Conservation (phyloP, 2,797 vertebrate species). For the Astyanax mexicanus region DNA sequence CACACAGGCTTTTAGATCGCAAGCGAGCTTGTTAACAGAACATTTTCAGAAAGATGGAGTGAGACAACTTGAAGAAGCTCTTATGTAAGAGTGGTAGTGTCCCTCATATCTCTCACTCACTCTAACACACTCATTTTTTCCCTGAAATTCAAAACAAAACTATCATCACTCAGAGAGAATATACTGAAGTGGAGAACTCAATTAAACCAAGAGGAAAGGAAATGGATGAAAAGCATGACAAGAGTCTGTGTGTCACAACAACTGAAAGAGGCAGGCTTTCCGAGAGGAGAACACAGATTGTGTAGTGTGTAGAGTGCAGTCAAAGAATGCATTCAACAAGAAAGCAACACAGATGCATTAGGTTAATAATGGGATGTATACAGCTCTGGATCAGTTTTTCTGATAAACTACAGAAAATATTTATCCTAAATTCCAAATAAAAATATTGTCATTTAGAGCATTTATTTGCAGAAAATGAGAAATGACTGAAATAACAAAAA, state of each 20-base stretch:
- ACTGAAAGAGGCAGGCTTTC: slow-evolving; percentile 14
- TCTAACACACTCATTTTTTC: background rate
- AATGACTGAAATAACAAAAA: too few species aligned
- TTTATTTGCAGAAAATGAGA: too few species aligned
- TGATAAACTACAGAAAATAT: too few species aligned
- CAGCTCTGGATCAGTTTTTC: too few species aligned
- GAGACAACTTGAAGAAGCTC: slow-evolving; percentile 42
- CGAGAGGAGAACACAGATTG: slow-evolving; percentile 6
- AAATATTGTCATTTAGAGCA: too few species aligned
- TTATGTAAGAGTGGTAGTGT: slow-evolving; percentile 22
- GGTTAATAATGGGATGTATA: too few species aligned
- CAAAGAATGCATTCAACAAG: too few species aligned
- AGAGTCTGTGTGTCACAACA: slow-evolving; percentile 17
- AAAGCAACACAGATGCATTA: too few species aligned
- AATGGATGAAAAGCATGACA: background rate
- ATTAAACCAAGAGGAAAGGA: slow-evolving; percentile 34
- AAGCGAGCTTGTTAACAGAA: slow-evolving; percentile 51
- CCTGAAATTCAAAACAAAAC: slow-evolving; percentile 32
- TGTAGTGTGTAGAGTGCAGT: background rate
- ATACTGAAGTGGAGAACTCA: slow-evolving; percentile 45
- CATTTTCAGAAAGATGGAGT: slow-evolving; percentile 28
- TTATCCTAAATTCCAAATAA: too few species aligned
- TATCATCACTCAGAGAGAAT: slow-evolving; percentile 36
- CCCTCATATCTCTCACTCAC: background rate
- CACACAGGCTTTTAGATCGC: background rate